Conservation (phyloP, 2,113 vertebrate species). For the Psammodynastes pulverulentus region DNA sequence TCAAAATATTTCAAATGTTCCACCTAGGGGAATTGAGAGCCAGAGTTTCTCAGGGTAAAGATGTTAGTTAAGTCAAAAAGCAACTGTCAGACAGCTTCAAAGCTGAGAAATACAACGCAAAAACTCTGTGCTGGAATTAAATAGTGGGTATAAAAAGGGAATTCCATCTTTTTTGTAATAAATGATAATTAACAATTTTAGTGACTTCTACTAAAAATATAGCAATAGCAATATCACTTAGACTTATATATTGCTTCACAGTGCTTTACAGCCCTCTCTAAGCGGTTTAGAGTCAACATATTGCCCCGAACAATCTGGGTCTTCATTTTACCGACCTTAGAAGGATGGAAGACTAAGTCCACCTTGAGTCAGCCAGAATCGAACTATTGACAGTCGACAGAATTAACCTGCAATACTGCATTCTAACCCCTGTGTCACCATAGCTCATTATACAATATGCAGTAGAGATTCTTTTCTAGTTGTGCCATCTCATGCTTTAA, state of each 20-base stretch:
- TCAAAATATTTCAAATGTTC: neutral
- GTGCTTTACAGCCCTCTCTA: neutral
- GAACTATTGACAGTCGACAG: too few relatives aligned
- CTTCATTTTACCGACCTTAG: neutral
- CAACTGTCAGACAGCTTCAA: neutral
- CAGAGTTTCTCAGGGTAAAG: neutral
- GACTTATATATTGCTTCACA: neutral
- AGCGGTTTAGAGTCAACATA: neutral
- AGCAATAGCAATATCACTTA: too few relatives aligned
- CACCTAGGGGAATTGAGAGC: neutral
- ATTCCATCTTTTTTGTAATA: neutral
- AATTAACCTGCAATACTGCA: too few relatives aligned
- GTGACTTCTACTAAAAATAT: neutral
- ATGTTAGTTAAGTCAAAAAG: neutral
- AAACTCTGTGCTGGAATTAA: neutral
- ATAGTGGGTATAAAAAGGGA: neutral
- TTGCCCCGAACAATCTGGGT: neutral
- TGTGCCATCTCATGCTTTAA: too few relatives aligned
- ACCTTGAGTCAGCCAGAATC: neutral
- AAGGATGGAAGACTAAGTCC: neutral
- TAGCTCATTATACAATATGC: too few relatives aligned
- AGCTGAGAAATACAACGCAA: neutral
- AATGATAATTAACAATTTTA: neutral
- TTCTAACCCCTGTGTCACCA: too few relatives aligned
- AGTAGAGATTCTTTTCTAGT: too few relatives aligned